Base-by-base conservation (phyloP, 1,140 invertebrate species). In the Plutomurus gul region DNA sequence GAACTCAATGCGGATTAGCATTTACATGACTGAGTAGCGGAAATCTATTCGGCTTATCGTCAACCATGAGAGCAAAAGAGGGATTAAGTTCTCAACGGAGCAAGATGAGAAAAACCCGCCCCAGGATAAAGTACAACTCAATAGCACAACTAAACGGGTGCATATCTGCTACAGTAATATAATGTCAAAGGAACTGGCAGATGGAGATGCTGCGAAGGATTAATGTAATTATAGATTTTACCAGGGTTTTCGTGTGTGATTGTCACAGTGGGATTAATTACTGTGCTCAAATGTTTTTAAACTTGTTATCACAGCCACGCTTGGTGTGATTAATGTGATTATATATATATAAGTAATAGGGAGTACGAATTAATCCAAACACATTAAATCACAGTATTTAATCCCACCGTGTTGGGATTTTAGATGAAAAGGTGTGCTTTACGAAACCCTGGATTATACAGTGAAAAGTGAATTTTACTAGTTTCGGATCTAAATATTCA, bases 221-320 rank as follows among this genome's bases (percentile, higher is more conserved):
- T 65, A 65, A 33, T 65, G 56, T 65, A 65, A 65, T 65, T 65
- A 65, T 65, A 65, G 30, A 30, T 65, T 65, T 65, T 65, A 65
- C 56, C 30, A 65, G 30, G 56, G 36, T 18, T 33, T n/a, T 25
- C 56, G 36, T 65, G 56, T 33, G 27, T 13, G 56, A 65, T 33
- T 30, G 30, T 65, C 56, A 65, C n/a, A n/a, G n/a, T n/a, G n/a
- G n/a, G n/a, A n/a, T n/a, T n/a, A n/a, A n/a, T n/a, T n/a, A n/a
- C n/a, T n/a, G n/a, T n/a, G n/a, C n/a, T n/a, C n/a, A n/a, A n/a
- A n/a, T n/a, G n/a, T n/a, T n/a, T n/a, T n/a, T n/a, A n/a, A n/a
- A n/a, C n/a, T n/a, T n/a, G n/a, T n/a, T n/a, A n/a, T n/a, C n/a
- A n/a, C n/a, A n/a, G n/a, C n/a, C n/a, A n/a, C n/a, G n/a, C n/a